Percentiles rank a stretch among this genome's conserved stretches.
phyloP scores from a whole-genome alignment of 2,888 invertebrate genomes.

The Sarcophaga caerulescens region DNA sequence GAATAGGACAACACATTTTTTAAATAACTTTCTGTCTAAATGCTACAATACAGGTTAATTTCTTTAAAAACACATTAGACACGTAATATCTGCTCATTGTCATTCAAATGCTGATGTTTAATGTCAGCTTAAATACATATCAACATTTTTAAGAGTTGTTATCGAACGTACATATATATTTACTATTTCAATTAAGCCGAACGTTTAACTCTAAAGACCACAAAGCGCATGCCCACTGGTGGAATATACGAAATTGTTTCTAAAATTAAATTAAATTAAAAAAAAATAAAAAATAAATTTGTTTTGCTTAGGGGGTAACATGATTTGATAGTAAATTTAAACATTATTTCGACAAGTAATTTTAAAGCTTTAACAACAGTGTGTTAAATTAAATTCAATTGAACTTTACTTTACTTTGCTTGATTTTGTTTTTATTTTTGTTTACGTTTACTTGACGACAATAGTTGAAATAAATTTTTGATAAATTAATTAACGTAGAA shows the following conservation, averaged over 20 bases:
- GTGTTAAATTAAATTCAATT: slow-evolving; percentile 1
- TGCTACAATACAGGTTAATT: too few species aligned
- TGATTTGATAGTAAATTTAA: slow-evolving; percentile 1
- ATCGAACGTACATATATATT: slow-evolving; percentile 2
- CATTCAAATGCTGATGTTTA: neutral
- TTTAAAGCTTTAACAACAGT: neutral
- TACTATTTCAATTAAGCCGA: slow-evolving; percentile 17
- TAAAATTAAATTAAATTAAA: neutral
- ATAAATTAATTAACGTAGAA: slow-evolving; percentile 9
- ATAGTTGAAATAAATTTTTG: slow-evolving; percentile 14
- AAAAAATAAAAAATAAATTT: too few species aligned
- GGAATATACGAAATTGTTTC: neutral
- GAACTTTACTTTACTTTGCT: neutral
- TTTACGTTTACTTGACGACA: neutral
- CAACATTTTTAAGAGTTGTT: slow-evolving; percentile 20
- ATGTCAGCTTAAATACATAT: slow-evolving; percentile 27
- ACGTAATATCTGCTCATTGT: neutral
- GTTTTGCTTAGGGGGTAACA: neutral
- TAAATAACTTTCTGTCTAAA: too few species aligned
- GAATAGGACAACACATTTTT: too few species aligned
- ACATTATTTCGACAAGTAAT: neutral
- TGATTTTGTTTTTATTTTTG: neutral
- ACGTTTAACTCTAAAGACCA: neutral
- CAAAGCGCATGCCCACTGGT: neutral
- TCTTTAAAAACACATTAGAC: too few species aligned